Conservation (phyloP, 2,113 vertebrate species). For the Syrrhaptes paradoxus region DNA sequence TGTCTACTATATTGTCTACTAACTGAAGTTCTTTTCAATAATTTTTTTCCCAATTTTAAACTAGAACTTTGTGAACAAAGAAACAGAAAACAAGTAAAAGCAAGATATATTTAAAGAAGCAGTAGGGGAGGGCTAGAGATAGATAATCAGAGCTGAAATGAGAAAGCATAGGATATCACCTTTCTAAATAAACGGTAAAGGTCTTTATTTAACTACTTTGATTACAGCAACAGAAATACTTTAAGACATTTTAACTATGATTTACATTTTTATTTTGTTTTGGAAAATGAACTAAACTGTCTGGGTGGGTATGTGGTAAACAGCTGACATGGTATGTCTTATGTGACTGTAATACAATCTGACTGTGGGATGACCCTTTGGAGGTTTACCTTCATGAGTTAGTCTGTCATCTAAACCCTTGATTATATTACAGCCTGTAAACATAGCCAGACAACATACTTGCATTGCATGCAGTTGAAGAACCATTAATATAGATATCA, state of each 20-base stretch:
- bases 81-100: neutral
- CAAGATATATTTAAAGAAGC: neutral
- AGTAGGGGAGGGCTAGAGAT: neutral
- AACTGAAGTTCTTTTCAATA: neutral
- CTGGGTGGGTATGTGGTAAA: slow-evolving; percentile 23
- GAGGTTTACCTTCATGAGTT: slow-evolving; percentile 39
- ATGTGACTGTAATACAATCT: slow-evolving; percentile 30
- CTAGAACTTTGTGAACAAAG: neutral
- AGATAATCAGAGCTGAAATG: neutral
- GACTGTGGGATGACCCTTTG: slow-evolving; percentile 9
- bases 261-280: slow-evolving; percentile 64
- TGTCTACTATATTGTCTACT: neutral
- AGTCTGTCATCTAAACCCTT: slow-evolving; percentile 42
- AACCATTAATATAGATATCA: slow-evolving; percentile 25
- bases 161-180: neutral
- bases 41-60: neutral
- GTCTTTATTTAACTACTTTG: slow-evolving; percentile 12
- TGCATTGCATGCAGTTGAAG: slow-evolving; percentile 40
- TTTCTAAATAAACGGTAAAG: neutral
- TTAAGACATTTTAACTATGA: slow-evolving; percentile 25
- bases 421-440: slow-evolving; percentile 63
- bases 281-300: slow-evolving; percentile 47
- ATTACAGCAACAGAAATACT: slow-evolving; percentile 62
- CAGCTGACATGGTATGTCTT: slow-evolving; percentile 37
- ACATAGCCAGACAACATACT: slow-evolving; percentile 28